These are phyloP conservation scores for Tachyglossus aculeatus DNA, from an alignment of 2,797 vertebrate genomes.

Conservation along the genomic window DNA sequence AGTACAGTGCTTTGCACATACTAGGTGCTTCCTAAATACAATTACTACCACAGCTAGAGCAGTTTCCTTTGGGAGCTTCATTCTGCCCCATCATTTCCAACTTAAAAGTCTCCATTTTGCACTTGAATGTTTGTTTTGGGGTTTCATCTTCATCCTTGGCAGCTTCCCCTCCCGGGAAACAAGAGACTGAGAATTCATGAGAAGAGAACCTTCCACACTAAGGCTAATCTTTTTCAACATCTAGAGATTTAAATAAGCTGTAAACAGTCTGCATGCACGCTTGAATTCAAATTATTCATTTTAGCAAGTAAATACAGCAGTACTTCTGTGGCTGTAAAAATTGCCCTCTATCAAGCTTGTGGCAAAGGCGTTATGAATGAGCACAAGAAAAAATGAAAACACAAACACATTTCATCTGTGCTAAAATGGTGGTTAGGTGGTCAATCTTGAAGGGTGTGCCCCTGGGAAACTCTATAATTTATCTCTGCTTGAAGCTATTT, in stretches of 20 bases:
- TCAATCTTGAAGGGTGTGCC: neutral
- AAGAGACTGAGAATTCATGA: constrained; percentile 28
- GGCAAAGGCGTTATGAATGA: constrained; percentile 13
- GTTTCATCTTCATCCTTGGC: neutral
- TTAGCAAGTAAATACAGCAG: constrained; percentile 34
- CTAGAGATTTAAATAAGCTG: constrained; percentile 40
- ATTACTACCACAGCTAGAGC: neutral
- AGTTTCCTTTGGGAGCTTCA: neutral
- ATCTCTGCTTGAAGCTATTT: neutral
- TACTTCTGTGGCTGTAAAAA: constrained; percentile 32
- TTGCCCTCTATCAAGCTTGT: constrained; percentile 6
- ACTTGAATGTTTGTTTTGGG: neutral
- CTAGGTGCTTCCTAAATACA: too few relatives aligned
- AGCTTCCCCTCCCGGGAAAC: constrained; percentile 10
- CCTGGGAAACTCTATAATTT: neutral
- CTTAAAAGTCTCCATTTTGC: neutral
- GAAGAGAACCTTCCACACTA: neutral
- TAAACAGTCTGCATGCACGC: constrained; percentile 40
- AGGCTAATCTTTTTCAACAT: neutral
- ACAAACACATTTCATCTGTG: neutral
- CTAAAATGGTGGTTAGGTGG: neutral
- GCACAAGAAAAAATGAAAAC: neutral
- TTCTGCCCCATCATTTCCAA: neutral
- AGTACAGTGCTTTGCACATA: too few relatives aligned
- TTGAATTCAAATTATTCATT: constrained; percentile 38